Evolutionary conservation across 2,113 vertebrate genomes (phyloP), one percentile per base, ranked within the genome.

Genomic region (Nothobranchius furzeri): DNA sequence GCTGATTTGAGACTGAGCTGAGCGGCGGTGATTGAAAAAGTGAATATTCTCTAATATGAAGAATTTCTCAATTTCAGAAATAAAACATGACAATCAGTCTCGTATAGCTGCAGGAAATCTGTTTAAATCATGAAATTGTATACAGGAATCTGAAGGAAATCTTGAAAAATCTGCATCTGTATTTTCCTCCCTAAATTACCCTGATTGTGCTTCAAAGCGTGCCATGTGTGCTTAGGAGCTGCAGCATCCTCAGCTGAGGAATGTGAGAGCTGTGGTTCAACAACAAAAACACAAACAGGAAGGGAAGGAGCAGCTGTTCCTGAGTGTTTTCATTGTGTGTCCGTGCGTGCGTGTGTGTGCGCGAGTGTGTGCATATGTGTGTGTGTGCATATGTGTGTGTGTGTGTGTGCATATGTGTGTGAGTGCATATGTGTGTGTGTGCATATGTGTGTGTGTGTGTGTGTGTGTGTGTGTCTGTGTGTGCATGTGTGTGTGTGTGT

Each of bases 401-500:
- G 53, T 11, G 11, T 7, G 62, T 40, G 75, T 55, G 52, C n/a
- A n/a, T n/a, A n/a, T 37, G 36, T 82, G 47, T 76, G 35, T 66
- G 40, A n/a, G n/a, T n/a, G n/a, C n/a, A n/a, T n/a, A n/a, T 7
- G 7, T 63, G 45, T 68, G 47, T 72, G 51, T 65, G 45, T 7
- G 62, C n/a, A n/a, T n/a, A n/a, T 40, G 75, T 55, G 52, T 37
- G 36, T 82, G 47, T 76, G 35, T 66, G 40, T 7, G 7, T 63
- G 45, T 68, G 47, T 72, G 51, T 65, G 45, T 7, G 62, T 40
- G 75, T 55, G 52, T n/a, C n/a, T n/a, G n/a, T n/a, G n/a, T n/a
- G n/a, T n/a, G n/a, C n/a, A n/a, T 37, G 36, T 82, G 47, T 76
- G 35, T 66, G 40, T 7, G 7, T 63, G 45, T 68, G 47, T 72